Evolutionary conservation across 2,113 vertebrate genomes (phyloP), one percentile per base, ranked within the genome.

Genomic region (Tapirus terrestris): DNA sequence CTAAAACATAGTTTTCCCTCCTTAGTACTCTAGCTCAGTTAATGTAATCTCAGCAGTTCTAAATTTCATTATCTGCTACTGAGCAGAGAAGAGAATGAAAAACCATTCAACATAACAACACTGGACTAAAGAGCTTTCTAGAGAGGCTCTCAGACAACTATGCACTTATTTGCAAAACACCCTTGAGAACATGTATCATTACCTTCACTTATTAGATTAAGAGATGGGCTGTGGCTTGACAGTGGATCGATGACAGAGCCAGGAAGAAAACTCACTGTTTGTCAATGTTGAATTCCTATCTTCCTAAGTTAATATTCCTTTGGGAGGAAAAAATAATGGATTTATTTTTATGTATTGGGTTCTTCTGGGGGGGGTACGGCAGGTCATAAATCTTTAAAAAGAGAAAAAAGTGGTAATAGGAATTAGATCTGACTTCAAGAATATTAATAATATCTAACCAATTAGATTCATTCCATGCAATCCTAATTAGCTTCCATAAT

Each of bases 221-320:
- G 83, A 94, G 82, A 89, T 23, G 68, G 33, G 51, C 48, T 53
- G 79, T 68, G 36, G 82, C 81, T 61, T 96, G 81, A 95, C 36
- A 58, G 53, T 14, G 43, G 77, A 70, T 56, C 5, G 14, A 29
- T 76, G 68, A 43, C 68, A 91, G 20, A 93, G 48, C 43, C 88
- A 89, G 60, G 77, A 81, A 94, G 96, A 91, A 95, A 93, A 79
- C 72, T 86, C 81, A 39, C 14, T 70, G 87, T 75, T 79, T 75
- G 48, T 63, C 68, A 72, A 20, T 36, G 89, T 1, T 86, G 67
- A 93, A 70, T 67, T 81, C 81, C 61, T 48, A 67, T 56, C 56
- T 97, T 96, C 76, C 80, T 89, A 94, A 82, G 48, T 60, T 95
- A 81, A 77, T 80, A 77, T 21, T 95, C 85, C 76, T 91, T 82